Evolutionary conservation across 2,113 vertebrate genomes (phyloP), one percentile per base, ranked within the genome.

Genomic region (Arizona elegans): DNA sequence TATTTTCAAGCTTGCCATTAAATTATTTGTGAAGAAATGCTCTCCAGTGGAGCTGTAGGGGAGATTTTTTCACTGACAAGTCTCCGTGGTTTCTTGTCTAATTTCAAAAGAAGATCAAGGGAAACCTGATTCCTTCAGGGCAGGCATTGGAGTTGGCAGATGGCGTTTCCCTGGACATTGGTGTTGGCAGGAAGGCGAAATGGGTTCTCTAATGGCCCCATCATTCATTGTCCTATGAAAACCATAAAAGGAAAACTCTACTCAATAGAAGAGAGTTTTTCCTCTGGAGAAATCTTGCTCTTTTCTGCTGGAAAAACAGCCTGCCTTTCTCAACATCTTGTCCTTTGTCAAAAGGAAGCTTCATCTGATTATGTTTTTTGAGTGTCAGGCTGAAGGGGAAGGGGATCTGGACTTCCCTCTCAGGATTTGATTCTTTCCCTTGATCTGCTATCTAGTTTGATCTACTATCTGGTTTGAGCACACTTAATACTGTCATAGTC

Each of bases 151-250:
- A 89, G 52, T 87, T 85, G 95, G 93, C 93, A 70, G 91, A 90
- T 81, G 88, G 33, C 0, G 75, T 94, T 91, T 94, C 94, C 95
- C 93, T 8, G 88, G 75, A 21, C 89, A 92, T 92, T 93, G 89
- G 1, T 65, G 5, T 90, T 93, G 81, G 81, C 56, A 94, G 94
- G 1, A 2, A 95, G 91, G 95, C 92, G 91, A 58, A 50, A 26
- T 2, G 59, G 5, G 0, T 54, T 26, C 95, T 62, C 65, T 94
- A 93, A 93, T 86, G 94, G 95, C 54, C 11, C 50, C 47, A 65
- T 96, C 94, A 92, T 94, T 96, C 95, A 95, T 90, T 90, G 86
- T 85, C 94, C 91, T 87, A 65, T 29, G 21, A 85, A 91, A 90
- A 43, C 56, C 24, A 55, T 92, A 58, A 86, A 93, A 92, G 92